Base-by-base conservation (phyloP, 2,797 vertebrate genomes). In the Helicolenus hilgendorfi region DNA sequence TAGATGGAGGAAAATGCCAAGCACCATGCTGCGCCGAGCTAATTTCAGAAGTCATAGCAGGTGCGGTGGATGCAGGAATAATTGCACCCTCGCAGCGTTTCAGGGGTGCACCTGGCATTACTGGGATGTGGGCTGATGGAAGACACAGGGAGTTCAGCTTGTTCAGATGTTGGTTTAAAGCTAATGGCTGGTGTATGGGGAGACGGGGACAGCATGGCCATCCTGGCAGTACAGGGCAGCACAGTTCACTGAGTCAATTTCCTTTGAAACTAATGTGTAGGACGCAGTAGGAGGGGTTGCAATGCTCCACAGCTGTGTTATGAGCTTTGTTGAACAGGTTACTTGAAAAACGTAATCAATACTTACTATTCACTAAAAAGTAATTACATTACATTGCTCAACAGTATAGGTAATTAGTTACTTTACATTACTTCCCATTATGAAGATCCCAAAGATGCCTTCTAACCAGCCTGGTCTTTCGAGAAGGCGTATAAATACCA, bases 21-120 rank as follows among this genome's bases (percentile, higher is more conserved):
- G 49, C 7, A 1, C 4, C 73, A 33, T 62, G 64, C 72, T 77
- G 82, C 0, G 15, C 27, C 1, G 11, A 70, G 45, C 41, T 68
- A 36, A 82, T 82, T 86, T 80, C 59, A 63, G 36, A 77, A 27
- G 1, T 75, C 77, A 76, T 58, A 62, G 4, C 76, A 83, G 84
- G 62, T 72, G 74, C 58, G 31, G 56, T 2, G 15, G 63, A 63
- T 72, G 56, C 29, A 71, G 69, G 11, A 87, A 72, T 81, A 88
- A 77, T 20, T 77, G n/a, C 49, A 18, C 26, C 33, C 41, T 69
- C 45, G 20, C 58, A 55, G 65, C 20, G 2, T 74, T 72, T 77
- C 36, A 59, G 33, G 71, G 62, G 62, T 18, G 55, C 78, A 79
- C 72, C 74, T 75, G 62, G 58, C 15, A 20, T 20, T 31, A 41